Conservation (phyloP, 2,888 invertebrate genomes). For the Agrilus biguttatus region DNA sequence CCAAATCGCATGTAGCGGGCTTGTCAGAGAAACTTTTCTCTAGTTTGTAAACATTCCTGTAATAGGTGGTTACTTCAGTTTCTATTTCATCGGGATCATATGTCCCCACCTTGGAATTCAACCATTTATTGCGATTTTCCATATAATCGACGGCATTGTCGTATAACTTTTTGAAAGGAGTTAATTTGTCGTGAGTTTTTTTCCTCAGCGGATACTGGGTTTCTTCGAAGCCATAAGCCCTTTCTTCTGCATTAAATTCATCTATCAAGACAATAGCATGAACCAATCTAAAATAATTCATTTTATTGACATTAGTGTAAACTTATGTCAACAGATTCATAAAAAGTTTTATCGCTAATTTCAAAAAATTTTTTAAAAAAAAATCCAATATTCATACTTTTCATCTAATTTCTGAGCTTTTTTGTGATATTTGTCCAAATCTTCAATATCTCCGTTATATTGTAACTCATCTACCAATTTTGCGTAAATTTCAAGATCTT, state of each 20-base stretch:
- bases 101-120: slow-evolving; percentile 66
- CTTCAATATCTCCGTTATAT: slow-evolving; percentile 73
- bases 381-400: slow-evolving; percentile 26
- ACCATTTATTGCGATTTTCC: slow-evolving; percentile 72
- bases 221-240: slow-evolving; percentile 72
- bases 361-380: too few species aligned
- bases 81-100: slow-evolving; percentile 85
- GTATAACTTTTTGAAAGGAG: slow-evolving; percentile 76
- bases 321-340: too few species aligned
- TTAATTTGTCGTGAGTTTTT: slow-evolving; percentile 59
- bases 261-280: slow-evolving; percentile 68
- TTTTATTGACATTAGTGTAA: too few species aligned
- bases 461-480: slow-evolving; percentile 74
- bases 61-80: slow-evolving; percentile 50
- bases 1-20: slow-evolving; percentile 60
- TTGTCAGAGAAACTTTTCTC: slow-evolving; percentile 73
- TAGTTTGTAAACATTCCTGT: slow-evolving; percentile 69
- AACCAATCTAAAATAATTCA: slow-evolving; percentile 36
- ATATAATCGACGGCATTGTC: slow-evolving; percentile 81
- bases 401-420: slow-evolving; percentile 66
- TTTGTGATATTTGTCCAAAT: slow-evolving; percentile 67
- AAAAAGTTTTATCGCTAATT: too few species aligned
- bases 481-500: slow-evolving; percentile 66
- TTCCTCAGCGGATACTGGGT: slow-evolving; percentile 82
- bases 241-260: slow-evolving; percentile 83